Base-by-base conservation (phyloP, 2,888 invertebrate genomes). In the Mythimna albipuncta region DNA sequence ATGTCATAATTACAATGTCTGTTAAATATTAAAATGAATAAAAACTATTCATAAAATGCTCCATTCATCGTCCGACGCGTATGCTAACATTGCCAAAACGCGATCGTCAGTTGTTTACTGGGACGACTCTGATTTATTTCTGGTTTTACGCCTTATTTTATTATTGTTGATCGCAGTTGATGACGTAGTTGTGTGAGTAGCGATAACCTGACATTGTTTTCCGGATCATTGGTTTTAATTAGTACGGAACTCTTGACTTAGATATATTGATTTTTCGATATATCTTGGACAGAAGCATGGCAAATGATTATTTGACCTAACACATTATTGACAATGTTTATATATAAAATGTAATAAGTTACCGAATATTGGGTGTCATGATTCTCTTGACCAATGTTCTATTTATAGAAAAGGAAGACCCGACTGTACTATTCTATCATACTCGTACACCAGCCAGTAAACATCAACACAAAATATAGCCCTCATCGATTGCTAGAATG, bases 91-190 rank as follows among this genome's bases (percentile, higher is more conserved):
- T 70, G 79, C 70, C 79, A 79, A 79, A 75, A 67, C 44, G 0
- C 50, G 41, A 54, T 50, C 64, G 50, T 32, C 54, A 44, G 65
- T 71, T 63, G 68, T 68, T 59, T 52, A 68, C 69, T 66, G 64
- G 66, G 32, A 41, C 50, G 65, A 50, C 63, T 63, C 61, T 64
- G 55, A 63, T 72, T 67, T 79, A 79, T 79, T 79, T 80, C 67
- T 72, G 64, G 65, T 77, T 80, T 72, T 77, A 69, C 77, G 80
- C 55, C 77, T 69, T 38, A 76, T 72, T 78, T 79, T 69, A 78
- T 66, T 59, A 35, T 63, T 71, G 47, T 65, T 26, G 50, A 66
- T 72, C 68, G 64, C 26, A 55, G 55, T 72, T 79, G 62, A 58
- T 66, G 74, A 69, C 75, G 75, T 66, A 16, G 63, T 5, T 35